phyloP scores from a whole-genome alignment of 1,140 invertebrate species.

The Apis florea region DNA sequence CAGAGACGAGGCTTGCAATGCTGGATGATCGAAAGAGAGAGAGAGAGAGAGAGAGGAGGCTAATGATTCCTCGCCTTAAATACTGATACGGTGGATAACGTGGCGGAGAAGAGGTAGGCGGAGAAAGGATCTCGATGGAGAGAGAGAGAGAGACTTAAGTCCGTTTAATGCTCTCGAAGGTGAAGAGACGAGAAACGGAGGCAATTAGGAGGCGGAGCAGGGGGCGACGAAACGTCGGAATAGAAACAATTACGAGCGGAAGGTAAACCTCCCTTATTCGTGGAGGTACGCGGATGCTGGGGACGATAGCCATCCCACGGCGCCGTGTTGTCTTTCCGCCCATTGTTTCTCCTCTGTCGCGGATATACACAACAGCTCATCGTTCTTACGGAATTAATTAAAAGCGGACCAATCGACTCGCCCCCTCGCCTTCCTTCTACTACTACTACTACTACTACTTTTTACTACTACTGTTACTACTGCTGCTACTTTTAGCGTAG shows the following conservation, averaged over 20 bases:
- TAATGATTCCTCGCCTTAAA: slow-evolving; percentile 2
- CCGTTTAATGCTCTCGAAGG: slow-evolving; percentile 41
- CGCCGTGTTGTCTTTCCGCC: slow-evolving; percentile 26
- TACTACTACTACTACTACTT: too few species aligned
- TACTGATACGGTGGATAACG: slow-evolving; percentile 16
- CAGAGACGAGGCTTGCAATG: not conserved
- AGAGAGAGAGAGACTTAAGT: not conserved
- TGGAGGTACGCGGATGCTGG: slow-evolving; percentile 40
- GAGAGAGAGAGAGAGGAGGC: too few species aligned
- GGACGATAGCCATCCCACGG: slow-evolving; percentile 37
- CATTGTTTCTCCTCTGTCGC: slow-evolving; percentile 42
- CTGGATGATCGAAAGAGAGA: not conserved
- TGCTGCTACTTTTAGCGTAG: too few species aligned
- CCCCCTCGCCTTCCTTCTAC: not conserved
- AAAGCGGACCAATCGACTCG: slow-evolving; percentile 40
- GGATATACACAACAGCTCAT: slow-evolving; percentile 13
- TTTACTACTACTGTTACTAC: too few species aligned
- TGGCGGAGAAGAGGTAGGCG: not conserved
- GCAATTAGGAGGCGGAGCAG: slow-evolving; percentile 49
- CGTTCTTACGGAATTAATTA: slow-evolving; percentile 58
- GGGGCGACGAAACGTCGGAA: slow-evolving; percentile 52
- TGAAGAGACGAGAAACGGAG: slow-evolving; percentile 53
- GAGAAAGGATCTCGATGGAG: not conserved
- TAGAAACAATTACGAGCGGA: slow-evolving; percentile 59
- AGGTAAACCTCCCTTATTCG: slow-evolving; percentile 54